Evolutionary conservation across 2,888 invertebrate genomes (phyloP), one percentile per base, ranked within the genome.

Genomic region (Archaeoteleia sp.): DNA sequence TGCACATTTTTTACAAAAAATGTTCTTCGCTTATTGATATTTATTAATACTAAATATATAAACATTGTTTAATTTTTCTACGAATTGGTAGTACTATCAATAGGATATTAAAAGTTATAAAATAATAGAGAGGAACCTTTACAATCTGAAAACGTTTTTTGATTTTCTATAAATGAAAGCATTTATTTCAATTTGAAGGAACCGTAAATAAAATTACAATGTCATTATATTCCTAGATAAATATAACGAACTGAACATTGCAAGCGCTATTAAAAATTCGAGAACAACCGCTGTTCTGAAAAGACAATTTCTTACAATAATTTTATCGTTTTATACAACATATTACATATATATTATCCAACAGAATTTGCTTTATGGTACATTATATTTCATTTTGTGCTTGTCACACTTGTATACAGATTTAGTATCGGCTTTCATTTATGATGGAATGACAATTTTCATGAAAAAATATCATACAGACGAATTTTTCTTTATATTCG

Each of bases 141-240:
- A n/a, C n/a, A n/a, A n/a, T n/a, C n/a, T n/a, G n/a, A 23, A 23
- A 23, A 23, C 6, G 6, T 27, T 27, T 8, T 27, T 27, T 27
- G 7, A 14, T 54, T 62, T 57, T 67, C 23, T 67, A 67, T 45
- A 57, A 67, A 67, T 62, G 46, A 67, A 62, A 62, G 34, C 39
- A 14, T 67, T 67, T 67, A 67, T 67, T 67, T 53, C 27, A 57
- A 35, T 62, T 30, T 57, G 57, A 34, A 55, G 10, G 23, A 49
- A 55, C 27, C 53, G 48, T 48, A 61, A 61, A 58, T 62, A 67
- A 67, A 67, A 67, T 67, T 67, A 61, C 60, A 65, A 32, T 58
- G 53, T 53, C 65, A 55, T 62, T 15, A 46, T 53, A 54, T 62
- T 48, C 25, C 53, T 57, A 61, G 53, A 23, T 13, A 17, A 53